phyloP scores from a whole-genome alignment of 2,888 invertebrate genomes.

The Chrysina gloriosa region DNA sequence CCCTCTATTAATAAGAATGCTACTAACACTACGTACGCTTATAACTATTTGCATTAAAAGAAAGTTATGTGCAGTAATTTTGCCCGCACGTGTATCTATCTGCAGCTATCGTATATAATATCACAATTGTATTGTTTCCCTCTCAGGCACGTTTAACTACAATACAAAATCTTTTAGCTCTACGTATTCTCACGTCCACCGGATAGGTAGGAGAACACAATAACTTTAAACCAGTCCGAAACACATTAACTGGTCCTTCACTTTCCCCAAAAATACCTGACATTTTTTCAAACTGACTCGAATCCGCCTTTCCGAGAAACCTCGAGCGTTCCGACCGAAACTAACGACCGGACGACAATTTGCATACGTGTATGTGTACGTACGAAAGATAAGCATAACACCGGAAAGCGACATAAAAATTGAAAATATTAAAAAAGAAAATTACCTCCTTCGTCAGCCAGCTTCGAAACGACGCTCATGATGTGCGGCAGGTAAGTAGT shows the following conservation, averaged over 20 bases:
- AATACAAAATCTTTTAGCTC: too few species aligned
- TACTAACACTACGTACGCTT: too few species aligned
- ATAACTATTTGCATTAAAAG: too few species aligned
- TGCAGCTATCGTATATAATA: too few species aligned
- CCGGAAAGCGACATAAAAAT: neutral
- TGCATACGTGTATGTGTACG: neutral
- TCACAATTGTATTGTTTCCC: too few species aligned
- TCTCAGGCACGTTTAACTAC: too few species aligned
- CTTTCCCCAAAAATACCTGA: neutral
- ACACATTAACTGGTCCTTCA: conserved; percentile 4
- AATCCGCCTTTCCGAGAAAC: conserved; percentile 10
- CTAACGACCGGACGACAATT: too few species aligned
- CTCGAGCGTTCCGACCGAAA: too few species aligned
- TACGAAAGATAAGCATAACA: neutral
- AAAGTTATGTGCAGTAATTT: too few species aligned
- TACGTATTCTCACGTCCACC: neutral
- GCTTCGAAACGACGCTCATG: conserved; percentile 64
- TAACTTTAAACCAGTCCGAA: neutral
- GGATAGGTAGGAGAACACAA: neutral
- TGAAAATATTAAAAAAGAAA: neutral
- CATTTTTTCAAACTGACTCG: conserved; percentile 20
- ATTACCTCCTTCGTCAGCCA: conserved; percentile 67
- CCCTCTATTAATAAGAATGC: too few species aligned
- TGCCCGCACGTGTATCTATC: too few species aligned
- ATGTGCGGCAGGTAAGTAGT: conserved; percentile 64